Evolutionary conservation across 2,797 vertebrate genomes (phyloP), one percentile per base, ranked within the genome.

Genomic region (Phyllotis vaccarum): DNA sequence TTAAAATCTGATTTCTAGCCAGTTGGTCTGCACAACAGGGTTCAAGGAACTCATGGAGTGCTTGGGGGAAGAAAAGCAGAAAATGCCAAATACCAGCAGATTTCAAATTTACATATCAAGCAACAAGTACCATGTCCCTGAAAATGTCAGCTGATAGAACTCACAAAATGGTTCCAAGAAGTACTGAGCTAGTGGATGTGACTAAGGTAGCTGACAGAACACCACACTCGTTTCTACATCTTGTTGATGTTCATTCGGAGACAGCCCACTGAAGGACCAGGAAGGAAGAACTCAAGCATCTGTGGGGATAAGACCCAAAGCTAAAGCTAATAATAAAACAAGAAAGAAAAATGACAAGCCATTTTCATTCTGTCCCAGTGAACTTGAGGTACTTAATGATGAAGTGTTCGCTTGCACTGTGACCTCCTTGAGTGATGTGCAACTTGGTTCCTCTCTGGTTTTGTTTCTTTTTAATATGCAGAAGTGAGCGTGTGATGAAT

Each of bases 381-480:
- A 91, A 96, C 0, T 8, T 81, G 95, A 97, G 96, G 97, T 62
- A 0, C 97, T 94, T 6, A 80, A 52, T 80, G 88, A 56, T 43
- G 62, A 96, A 92, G 94, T 81, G 2, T 78, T 80, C 43, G 0
- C 37, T 85, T 98, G 99, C 99, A 98, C 99, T 98, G 98, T 99
- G 99, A 99, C 98, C 99, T 99, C 98, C 19, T 0, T 1, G 97
- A 98, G 98, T 92, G 98, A 99, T 68, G 98, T 99, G 98, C 98
- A 93, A 82, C 92, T 97, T 94, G 91, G 75, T 96, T 97, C 93
- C 87, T 97, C 96, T 95, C 74, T 94, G 78, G 93, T 98, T 96
- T 96, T 92, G 81, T 97, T 93, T 96, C 95, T 96, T 98, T 98
- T 97, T 95, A 98, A 97, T 97, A 96, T 95, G 98, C 98, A 95